Evolutionary conservation across 2,797 vertebrate genomes (phyloP).

Genomic region (Sebastes nivosus): DNA sequence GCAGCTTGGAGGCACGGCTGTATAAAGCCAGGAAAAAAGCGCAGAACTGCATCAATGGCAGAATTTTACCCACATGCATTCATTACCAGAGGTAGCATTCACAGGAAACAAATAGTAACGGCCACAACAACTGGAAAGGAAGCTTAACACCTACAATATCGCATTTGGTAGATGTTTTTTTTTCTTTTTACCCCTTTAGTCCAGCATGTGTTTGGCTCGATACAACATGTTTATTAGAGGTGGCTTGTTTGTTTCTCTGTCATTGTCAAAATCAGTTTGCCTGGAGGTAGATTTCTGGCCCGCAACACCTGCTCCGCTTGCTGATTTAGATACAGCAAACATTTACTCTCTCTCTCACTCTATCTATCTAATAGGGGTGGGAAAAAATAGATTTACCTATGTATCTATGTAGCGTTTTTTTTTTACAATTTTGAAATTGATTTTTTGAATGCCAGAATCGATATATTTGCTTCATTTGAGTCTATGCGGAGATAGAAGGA

Average conservation of each 20-base stretch:
- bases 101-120: neutral
- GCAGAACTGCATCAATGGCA: conserved; percentile 22
- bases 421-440: too few species aligned
- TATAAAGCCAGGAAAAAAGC: conserved; percentile 13
- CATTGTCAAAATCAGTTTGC: conserved; percentile 30
- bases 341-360: neutral
- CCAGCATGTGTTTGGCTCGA: conserved; percentile 12
- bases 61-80: conserved; percentile 8
- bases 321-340: conserved; percentile 29
- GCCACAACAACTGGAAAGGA: neutral
- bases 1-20: conserved; percentile 40
- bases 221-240: conserved; percentile 13
- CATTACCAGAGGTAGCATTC: conserved; percentile 1
- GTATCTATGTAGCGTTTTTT: neutral
- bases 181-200: neutral
- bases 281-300: conserved; percentile 17
- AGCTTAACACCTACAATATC: neutral
- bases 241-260: conserved; percentile 29
- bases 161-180: neutral
- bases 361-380: neutral
- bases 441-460: too few species aligned
- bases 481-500: too few species aligned
- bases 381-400: neutral
- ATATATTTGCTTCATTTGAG: too few species aligned
- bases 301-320: conserved; percentile 32